Evolutionary conservation across 1,140 invertebrate species (phyloP).

Genomic region (Drosophila prosaltans): DNA sequence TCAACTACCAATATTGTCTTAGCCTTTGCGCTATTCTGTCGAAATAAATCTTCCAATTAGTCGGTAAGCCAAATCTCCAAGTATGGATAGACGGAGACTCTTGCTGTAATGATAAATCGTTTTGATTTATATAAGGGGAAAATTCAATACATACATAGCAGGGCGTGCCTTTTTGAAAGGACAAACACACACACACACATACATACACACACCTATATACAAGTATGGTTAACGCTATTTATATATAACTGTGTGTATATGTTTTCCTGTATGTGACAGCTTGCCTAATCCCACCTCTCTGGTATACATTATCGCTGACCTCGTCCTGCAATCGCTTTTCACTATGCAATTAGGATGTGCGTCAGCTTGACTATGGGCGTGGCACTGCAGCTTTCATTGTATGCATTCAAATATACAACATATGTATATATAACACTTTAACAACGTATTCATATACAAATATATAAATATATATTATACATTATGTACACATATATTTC

Average conservation of each 20-base stretch:
- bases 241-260: background rate
- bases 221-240: background rate
- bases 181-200: conserved; percentile 4
- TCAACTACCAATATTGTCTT: conserved; percentile 16
- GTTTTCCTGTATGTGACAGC: conserved; percentile 24
- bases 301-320: conserved; percentile 29
- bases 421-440: background rate
- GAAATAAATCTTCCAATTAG: too few species aligned
- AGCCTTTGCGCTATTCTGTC: background rate
- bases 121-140: conserved; percentile 51
- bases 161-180: background rate
- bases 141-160: too few species aligned
- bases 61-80: too few species aligned
- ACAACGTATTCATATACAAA: background rate
- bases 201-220: background rate
- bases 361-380: conserved; percentile 25
- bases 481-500: conserved; percentile 25
- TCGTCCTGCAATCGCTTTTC: conserved; percentile 49
- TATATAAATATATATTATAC: background rate
- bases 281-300: conserved; percentile 19
- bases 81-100: background rate
- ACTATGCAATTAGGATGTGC: conserved; percentile 38
- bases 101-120: conserved; percentile 32
- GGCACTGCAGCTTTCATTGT: conserved; percentile 31
- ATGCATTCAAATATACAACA: conserved; percentile 5